A percentile compares a stretch with the other conserved stretches of the same genome.
These are phyloP conservation scores for Galeruca laticollis DNA, from an alignment of 2,888 invertebrate genomes.

Conservation along the genomic window DNA sequence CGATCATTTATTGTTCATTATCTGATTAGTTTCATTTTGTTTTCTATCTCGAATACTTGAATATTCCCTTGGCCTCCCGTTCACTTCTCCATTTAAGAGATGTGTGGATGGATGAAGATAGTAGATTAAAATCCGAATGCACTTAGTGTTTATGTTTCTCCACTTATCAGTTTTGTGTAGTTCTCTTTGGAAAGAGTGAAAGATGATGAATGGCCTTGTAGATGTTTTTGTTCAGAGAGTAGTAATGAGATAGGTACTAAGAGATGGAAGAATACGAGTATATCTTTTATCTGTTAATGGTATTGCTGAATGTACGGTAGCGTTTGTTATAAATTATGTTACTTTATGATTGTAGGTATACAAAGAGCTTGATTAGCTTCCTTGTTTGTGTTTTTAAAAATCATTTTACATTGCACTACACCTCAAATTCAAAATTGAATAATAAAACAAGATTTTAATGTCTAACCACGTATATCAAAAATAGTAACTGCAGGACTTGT, in stretches of 20 bases:
- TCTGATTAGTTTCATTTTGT: slow-evolving; percentile 54
- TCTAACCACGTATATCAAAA: no score
- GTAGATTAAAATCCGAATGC: slow-evolving; percentile 44
- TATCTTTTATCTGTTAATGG: slow-evolving; percentile 44
- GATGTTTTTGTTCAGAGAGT: slow-evolving; percentile 41
- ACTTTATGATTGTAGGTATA: not conserved
- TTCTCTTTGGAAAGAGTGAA: slow-evolving; percentile 30
- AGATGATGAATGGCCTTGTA: slow-evolving; percentile 51
- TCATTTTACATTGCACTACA: no score
- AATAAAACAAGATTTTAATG: no score
- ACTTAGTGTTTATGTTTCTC: slow-evolving; percentile 44
- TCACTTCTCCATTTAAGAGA: not conserved
- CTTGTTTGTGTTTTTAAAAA: not conserved
- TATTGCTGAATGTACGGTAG: slow-evolving; percentile 28
- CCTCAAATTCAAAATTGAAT: no score
- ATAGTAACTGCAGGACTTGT: no score
- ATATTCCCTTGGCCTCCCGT: not conserved
- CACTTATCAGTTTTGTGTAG: slow-evolving; percentile 50
- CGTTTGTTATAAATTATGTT: slow-evolving; percentile 35
- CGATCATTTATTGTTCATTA: slow-evolving; percentile 48
- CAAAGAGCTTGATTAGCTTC: not conserved
- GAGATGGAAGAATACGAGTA: slow-evolving; percentile 27
- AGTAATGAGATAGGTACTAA: slow-evolving; percentile 47
- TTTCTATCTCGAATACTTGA: slow-evolving; percentile 32
- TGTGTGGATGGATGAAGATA: slow-evolving; percentile 37